A percentile compares a stretch with the other conserved stretches of the same genome.
phyloP scores from a whole-genome alignment of 2,888 invertebrate species.

The Ochropleura plecta region DNA sequence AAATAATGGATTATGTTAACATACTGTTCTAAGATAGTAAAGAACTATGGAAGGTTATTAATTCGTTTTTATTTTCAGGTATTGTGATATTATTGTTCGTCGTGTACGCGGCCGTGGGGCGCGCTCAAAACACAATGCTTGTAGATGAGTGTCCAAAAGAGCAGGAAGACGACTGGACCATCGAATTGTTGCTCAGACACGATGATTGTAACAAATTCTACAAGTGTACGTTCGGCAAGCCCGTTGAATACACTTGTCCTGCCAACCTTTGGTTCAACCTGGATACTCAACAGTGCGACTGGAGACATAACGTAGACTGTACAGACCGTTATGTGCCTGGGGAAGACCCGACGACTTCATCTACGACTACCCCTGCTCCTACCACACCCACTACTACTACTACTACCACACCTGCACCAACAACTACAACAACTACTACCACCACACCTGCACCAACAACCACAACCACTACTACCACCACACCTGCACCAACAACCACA shows the following conservation, averaged over 20 bases:
- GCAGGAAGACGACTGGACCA: conserved; percentile 77
- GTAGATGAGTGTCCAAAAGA: conserved; percentile 77
- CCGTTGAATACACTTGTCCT: conserved; percentile 90
- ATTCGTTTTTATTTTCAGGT: conserved; percentile 64
- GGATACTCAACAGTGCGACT: conserved; percentile 90
- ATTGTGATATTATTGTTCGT: conserved; percentile 66
- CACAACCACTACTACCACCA: conserved; percentile 26
- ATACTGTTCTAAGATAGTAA: background rate
- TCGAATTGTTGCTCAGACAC: conserved; percentile 89
- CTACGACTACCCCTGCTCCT: conserved; percentile 22
- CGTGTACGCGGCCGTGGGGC: conserved; percentile 66
- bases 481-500: conserved; percentile 27
- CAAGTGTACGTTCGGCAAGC: conserved; percentile 92
- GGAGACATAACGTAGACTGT: conserved; percentile 91
- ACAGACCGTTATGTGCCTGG: conserved; percentile 78
- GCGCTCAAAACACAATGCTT: conserved; percentile 53
- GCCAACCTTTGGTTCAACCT: conserved; percentile 90
- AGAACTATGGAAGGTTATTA: background rate
- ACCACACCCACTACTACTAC: conserved; percentile 28
- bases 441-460: conserved; percentile 39
- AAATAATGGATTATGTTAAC: background rate
- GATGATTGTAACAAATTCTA: conserved; percentile 92
- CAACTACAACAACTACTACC: conserved; percentile 39
- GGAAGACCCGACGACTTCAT: conserved; percentile 23
- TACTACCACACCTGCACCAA: conserved; percentile 43